These are phyloP conservation scores for Icerya purchasi DNA, from an alignment of 2,888 invertebrate genomes.

Conservation along the genomic window DNA sequence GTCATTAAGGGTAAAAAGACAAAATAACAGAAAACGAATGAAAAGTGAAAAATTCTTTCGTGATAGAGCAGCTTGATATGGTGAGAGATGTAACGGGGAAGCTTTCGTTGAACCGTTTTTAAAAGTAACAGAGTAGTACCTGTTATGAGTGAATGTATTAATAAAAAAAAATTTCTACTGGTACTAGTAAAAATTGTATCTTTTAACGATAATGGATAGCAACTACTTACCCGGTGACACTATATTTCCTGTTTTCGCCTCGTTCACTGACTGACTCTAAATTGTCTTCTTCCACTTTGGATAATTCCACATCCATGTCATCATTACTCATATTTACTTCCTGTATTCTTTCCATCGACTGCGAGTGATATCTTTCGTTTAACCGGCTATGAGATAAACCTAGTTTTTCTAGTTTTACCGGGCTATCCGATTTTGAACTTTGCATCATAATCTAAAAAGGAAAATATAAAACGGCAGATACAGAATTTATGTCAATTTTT, in stretches of 20 bases:
- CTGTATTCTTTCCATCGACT: conserved; percentile 40
- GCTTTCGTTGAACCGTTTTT: no score
- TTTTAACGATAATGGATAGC: not conserved
- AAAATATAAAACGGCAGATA: not conserved
- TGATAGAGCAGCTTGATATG: no score
- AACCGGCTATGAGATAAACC: conserved; percentile 66
- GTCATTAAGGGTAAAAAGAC: no score
- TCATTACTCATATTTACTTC: conserved; percentile 26
- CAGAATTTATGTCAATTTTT: not conserved
- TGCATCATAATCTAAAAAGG: conserved; percentile 4
- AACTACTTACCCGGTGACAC: conserved; percentile 25
- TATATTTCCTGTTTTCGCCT: conserved; percentile 26
- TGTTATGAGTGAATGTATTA: no score
- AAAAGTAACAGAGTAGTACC: no score
- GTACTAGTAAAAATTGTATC: not conserved
- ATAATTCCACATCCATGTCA: conserved; percentile 28
- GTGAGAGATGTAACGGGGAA: no score
- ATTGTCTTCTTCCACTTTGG: conserved; percentile 25
- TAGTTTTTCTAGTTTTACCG: conserved; percentile 39
- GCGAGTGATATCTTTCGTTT: conserved; percentile 59
- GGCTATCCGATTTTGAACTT: conserved; percentile 19
- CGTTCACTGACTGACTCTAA: conserved; percentile 24
- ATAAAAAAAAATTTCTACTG: no score
- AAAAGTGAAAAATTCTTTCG: no score
- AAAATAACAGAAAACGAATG: no score